Base-by-base conservation (phyloP, 64 coral and sea anemone genomes). In the Montipora cactus region DNA sequence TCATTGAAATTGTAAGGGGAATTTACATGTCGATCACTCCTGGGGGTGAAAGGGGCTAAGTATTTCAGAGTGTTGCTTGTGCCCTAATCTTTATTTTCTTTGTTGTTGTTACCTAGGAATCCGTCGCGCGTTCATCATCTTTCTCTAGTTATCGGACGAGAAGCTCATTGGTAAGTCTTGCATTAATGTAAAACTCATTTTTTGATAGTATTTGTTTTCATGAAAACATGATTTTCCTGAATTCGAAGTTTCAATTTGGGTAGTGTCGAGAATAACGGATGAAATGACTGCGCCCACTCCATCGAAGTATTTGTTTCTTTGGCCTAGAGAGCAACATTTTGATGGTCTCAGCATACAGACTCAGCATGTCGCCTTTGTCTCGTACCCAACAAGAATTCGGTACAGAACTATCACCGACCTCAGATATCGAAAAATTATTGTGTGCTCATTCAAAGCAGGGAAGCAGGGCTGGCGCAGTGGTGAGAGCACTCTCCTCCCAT, bases 151-250 rank as follows among this genome's bases (percentile, higher is more conserved):
- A 88, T 81, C 74, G 92, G n/a, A 75, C 50, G 58, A 93, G 92
- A 88, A 93, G 59, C n/a, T 93, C 91, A 53, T 78, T 93, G 52
- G 92, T 93, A 81, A 88, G 47, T 61, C 16, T 13, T 71, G 11
- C 13, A 19, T 71, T 3, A 7, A n/a, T 5, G 20, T 71, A 9
- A 15, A 71, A n/a, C 10, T 15, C 61, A 23, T 71, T 21, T 71
- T 15, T 71, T 71, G 21, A n/a, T n/a, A 7, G 5, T 21, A 23
- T 11, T 21, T 19, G 10, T 71, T 23, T 71, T 23, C 3, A 22
- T 11, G 3, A 22, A 71, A 71, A 23, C 3, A 20, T 19, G 20
- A 22, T 21, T 71, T 71, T 23, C 68, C 4, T 71, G 64, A 68
- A n/a, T 68, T 68, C 37, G 4, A 67, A 13, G 16, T 15, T 15